Base-by-base conservation (phyloP, 2,113 vertebrate species). In the human region DNA sequence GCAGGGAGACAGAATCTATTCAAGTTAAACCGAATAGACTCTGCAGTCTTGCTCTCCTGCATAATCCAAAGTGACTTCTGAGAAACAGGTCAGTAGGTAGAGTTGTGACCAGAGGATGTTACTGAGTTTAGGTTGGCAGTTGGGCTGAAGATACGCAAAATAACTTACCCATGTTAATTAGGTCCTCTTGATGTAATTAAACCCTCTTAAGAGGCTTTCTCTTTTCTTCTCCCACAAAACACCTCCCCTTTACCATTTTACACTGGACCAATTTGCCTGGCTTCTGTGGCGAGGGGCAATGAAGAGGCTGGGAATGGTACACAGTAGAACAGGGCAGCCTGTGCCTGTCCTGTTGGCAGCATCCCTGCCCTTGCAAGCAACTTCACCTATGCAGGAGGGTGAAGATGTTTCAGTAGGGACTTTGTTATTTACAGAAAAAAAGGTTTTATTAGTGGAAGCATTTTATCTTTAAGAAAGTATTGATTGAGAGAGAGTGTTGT, bases 381-480 rank as follows among this genome's bases (percentile, higher is more conserved):
- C 38, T 73, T 83, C n/a, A 83, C 85, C 55, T 66, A 3, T 2
- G 17, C 43, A 43, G 92, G 52, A 13, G 22, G 8, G 27, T 48
- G 16, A 64, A 75, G 57, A 48, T 30, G 55, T 78, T 38, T 50
- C 32, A 66, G 50, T 32, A 80, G 35, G 79, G 38, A 40, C 45
- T 73, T 75, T 55, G 27, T n/a, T 73, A 76, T 86, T 82, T 92
- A 59, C 32, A 73, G 30, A 8, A 16, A 55, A 85, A 45, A 9
- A 61, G 68, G 32, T 79, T 92, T 82, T 66, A 22, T 72, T 86
- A 91, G 80, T 27, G 72, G 91, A 89, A 73, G n/a, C 61, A n/a
- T 75, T 93, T 96, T 73, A 72, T 94, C 57, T 93, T 91, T 75
- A 25, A 86, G 40, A 32, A 66, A 32, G 30, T 78, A 59, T 80